phyloP scores from a whole-genome alignment of 2,888 invertebrate genomes.

The Sepiola atlantica region DNA sequence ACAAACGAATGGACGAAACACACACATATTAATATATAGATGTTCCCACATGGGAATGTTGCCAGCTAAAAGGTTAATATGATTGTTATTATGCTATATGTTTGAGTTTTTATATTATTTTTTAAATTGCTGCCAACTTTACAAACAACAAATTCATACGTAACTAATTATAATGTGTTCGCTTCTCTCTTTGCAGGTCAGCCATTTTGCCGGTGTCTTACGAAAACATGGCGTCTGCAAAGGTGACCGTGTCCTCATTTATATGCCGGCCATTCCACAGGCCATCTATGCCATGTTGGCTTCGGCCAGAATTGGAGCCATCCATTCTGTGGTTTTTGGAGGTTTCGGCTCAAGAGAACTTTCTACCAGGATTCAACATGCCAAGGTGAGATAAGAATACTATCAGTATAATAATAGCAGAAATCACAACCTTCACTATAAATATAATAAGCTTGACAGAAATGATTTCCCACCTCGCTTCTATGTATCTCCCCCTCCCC shows the following conservation, averaged over 20 bases:
- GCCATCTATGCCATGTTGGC: slow-evolving; percentile 92
- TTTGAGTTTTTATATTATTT: slow-evolving; percentile 36
- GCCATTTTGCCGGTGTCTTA: slow-evolving; percentile 86
- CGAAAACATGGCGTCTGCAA: slow-evolving; percentile 84
- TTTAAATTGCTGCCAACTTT: background rate
- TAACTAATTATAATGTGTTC: background rate
- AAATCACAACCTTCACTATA: too few relatives aligned
- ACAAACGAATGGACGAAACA: too few relatives aligned
- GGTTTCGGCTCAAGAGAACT: slow-evolving; percentile 92
- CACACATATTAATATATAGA: too few relatives aligned
- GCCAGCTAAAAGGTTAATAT: too few relatives aligned
- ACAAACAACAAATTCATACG: background rate
- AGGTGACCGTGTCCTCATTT: slow-evolving; percentile 91
- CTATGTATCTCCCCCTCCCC: too few relatives aligned
- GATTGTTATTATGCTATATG: background rate
- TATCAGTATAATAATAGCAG: too few relatives aligned
- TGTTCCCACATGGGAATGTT: too few relatives aligned
- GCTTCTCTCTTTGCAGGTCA: slow-evolving; percentile 78
- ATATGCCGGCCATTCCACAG: slow-evolving; percentile 95
- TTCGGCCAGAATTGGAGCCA: slow-evolving; percentile 88
- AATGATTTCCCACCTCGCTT: too few relatives aligned
- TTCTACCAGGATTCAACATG: slow-evolving; percentile 87
- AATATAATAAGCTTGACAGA: too few relatives aligned
- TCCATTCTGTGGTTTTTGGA: slow-evolving; percentile 96
- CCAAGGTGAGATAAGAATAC: slow-evolving; percentile 63